Evolutionary conservation across 2,113 vertebrate genomes (phyloP).

Genomic region (Andinoacara biseriatus): DNA sequence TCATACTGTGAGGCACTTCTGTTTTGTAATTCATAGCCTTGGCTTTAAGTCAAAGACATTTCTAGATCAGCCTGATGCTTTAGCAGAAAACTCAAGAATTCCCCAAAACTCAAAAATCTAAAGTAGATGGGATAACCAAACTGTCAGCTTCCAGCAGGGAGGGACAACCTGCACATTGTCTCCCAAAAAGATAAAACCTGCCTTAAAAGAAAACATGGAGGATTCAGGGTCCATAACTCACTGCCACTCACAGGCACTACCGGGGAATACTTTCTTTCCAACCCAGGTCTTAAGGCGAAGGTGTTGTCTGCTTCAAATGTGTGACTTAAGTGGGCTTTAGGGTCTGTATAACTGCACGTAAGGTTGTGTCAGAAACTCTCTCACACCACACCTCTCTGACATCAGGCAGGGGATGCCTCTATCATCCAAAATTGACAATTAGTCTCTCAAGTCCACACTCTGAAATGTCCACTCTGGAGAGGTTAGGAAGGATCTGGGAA

Average conservation of each 20-base stretch:
- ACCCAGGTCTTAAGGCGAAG: background rate
- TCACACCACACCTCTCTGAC: background rate
- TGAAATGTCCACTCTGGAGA: background rate
- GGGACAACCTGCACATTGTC: background rate
- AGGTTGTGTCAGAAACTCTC: background rate
- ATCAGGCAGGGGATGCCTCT: background rate
- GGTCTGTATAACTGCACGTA: background rate
- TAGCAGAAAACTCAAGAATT: constrained; percentile 34
- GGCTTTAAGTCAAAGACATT: constrained; percentile 47
- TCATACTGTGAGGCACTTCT: constrained; percentile 55
- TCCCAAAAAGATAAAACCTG: background rate
- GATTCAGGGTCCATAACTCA: background rate
- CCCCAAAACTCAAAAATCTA: background rate
- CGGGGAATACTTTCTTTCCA: background rate
- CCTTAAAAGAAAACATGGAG: background rate
- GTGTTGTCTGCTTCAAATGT: constrained; percentile 3
- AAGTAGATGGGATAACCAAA: background rate
- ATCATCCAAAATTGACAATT: background rate
- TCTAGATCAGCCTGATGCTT: constrained; percentile 36
- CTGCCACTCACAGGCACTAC: background rate
- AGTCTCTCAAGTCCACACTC: background rate
- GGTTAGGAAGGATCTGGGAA: background rate
- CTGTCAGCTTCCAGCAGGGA: background rate
- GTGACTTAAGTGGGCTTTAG: background rate
- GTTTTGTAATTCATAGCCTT: constrained; percentile 69